A percentile compares a stretch with the other conserved stretches of the same genome.
Conservation (phyloP, 2,797 vertebrate genomes). For the Manis pentadactyla region DNA sequence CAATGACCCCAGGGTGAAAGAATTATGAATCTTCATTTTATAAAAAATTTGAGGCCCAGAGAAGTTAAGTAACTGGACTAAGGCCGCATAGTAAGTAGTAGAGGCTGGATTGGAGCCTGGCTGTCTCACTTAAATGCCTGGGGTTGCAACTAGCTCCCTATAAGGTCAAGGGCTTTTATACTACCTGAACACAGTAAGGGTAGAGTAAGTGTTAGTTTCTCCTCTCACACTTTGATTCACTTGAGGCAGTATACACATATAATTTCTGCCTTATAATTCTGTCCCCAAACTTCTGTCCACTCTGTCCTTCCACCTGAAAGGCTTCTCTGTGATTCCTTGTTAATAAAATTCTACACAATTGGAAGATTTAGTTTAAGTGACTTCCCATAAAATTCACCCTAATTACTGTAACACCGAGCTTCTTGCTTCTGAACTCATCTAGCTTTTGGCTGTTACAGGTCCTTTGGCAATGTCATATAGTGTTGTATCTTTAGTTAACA, state of each 20-base stretch:
- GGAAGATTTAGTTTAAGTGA: background rate
- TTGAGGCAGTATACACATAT: background rate
- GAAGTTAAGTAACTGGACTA: constrained; percentile 7
- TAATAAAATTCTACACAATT: background rate
- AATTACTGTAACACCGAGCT: background rate
- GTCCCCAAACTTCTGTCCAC: background rate
- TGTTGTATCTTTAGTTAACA: background rate
- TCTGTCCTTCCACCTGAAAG: background rate
- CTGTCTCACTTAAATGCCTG: background rate
- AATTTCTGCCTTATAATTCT: background rate
- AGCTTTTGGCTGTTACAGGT: background rate
- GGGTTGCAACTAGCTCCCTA: background rate
- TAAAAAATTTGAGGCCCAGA: background rate
- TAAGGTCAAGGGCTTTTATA: background rate
- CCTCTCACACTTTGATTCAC: background rate
- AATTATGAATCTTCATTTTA: constrained; percentile 14
- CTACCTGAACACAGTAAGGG: background rate
- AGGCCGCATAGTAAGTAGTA: background rate
- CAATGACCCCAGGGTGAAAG: background rate
- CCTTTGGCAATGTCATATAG: background rate
- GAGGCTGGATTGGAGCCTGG: background rate
- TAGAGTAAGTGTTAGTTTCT: background rate
- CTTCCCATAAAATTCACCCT: background rate
- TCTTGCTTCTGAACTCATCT: background rate
- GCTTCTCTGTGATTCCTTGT: background rate